A percentile compares a stretch with the other conserved stretches of the same genome.
Evolutionary conservation across 1,140 invertebrate genomes (phyloP).

Genomic region (Sipha flava): DNA sequence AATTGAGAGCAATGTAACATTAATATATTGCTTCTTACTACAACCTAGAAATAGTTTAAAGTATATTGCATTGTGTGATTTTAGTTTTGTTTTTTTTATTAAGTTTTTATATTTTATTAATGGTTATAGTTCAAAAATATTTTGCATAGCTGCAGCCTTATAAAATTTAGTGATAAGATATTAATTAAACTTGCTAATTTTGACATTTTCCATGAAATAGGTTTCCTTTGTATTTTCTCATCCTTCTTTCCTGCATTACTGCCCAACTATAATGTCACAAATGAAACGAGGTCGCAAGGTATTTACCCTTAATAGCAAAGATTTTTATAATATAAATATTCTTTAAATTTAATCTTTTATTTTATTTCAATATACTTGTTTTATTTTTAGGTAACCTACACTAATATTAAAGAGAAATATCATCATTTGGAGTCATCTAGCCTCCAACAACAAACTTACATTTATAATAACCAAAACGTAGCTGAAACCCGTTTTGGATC

Average conservation of each 20-base stretch:
- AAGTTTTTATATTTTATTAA: too few relatives aligned
- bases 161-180: not conserved
- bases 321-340: not conserved
- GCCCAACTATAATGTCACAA: not conserved
- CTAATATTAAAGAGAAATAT: not conserved
- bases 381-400: not conserved
- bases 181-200: not conserved
- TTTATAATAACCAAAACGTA: not conserved
- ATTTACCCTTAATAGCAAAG: not conserved
- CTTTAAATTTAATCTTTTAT: not conserved
- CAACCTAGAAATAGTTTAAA: too few relatives aligned
- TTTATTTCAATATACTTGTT: not conserved
- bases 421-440: not conserved
- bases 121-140: too few relatives aligned
- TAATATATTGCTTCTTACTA: too few relatives aligned
- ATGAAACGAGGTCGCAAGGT: constrained; percentile 22
- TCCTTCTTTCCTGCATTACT: constrained; percentile 17
- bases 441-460: not conserved
- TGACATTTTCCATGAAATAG: constrained; percentile 18
- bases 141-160: too few relatives aligned
- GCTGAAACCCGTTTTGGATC: not conserved
- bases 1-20: too few relatives aligned
- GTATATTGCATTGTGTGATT: too few relatives aligned
- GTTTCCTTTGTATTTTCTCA: constrained; percentile 19
- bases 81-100: too few relatives aligned